Conservation (phyloP, 1,140 invertebrate species). For the Danaus plexippus region DNA sequence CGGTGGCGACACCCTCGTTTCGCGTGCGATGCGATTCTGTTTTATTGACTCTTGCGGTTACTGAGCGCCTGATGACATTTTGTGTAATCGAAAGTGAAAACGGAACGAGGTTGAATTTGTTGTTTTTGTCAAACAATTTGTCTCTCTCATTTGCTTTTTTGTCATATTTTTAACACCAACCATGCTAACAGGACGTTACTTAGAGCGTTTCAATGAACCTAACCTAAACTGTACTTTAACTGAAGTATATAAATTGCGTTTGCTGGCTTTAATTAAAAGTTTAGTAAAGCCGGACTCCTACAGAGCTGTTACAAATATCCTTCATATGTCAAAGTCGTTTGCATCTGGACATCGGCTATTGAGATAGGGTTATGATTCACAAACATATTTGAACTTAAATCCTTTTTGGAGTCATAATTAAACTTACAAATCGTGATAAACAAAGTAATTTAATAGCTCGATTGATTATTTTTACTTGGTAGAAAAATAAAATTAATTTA, state of each 20-base stretch:
- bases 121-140: neutral
- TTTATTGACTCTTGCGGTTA: slow-evolving; percentile 68
- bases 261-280: too few species aligned
- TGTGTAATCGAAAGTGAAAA: slow-evolving; percentile 56
- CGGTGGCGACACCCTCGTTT: slow-evolving; percentile 47
- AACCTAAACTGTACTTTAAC: too few species aligned
- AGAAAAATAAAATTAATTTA: neutral
- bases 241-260: too few species aligned
- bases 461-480: too few species aligned
- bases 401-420: too few species aligned
- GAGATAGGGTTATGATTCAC: slow-evolving; percentile 46
- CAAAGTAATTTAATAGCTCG: too few species aligned
- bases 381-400: slow-evolving; percentile 17
- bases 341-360: slow-evolving; percentile 65
- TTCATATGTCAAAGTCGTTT: slow-evolving; percentile 67
- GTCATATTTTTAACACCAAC: too few species aligned
- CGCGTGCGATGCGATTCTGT: slow-evolving; percentile 38
- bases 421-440: too few species aligned
- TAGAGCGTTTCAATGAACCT: too few species aligned
- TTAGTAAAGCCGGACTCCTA: slow-evolving; percentile 9
- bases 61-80: slow-evolving; percentile 51
- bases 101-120: slow-evolving; percentile 16
- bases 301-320: slow-evolving; percentile 53
- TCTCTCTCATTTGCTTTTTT: too few species aligned
- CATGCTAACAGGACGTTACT: too few species aligned